Evolutionary conservation across 2,888 invertebrate species (phyloP).

Genomic region (Philereme transversata): DNA sequence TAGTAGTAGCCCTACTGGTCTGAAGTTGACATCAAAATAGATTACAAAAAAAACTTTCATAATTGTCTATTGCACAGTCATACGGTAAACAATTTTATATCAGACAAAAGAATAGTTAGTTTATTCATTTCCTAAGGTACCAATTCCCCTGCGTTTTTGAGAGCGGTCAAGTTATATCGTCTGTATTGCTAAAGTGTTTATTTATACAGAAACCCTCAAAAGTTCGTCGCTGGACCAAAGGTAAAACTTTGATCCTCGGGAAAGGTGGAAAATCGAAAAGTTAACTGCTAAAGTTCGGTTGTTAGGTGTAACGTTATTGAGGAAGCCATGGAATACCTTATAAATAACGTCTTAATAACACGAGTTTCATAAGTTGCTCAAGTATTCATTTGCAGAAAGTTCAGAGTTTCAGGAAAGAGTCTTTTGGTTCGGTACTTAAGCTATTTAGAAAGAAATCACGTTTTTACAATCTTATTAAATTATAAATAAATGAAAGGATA

Average conservation of each 20-base stretch:
- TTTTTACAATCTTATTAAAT: not conserved
- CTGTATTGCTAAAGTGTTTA: not conserved
- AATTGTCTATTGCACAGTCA: too few relatives aligned
- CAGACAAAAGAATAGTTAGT: too few relatives aligned
- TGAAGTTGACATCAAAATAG: too few relatives aligned
- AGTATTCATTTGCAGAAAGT: conserved; percentile 17
- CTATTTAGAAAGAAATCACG: not conserved
- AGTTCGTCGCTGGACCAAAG: conserved; percentile 11
- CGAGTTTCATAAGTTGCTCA: conserved; percentile 19
- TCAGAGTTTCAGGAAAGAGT: conserved; percentile 7
- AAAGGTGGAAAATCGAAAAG: conserved; percentile 52
- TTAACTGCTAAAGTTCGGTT: conserved; percentile 47
- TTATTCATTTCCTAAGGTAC: too few relatives aligned
- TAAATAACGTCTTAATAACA: conserved; percentile 28
- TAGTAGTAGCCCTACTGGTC: too few relatives aligned
- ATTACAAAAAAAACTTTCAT: too few relatives aligned
- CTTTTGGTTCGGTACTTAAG: not conserved
- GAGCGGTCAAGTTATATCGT: not conserved
- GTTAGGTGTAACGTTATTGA: conserved; percentile 37
- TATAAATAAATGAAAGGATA: too few relatives aligned
- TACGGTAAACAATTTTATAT: too few relatives aligned
- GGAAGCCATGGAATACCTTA: conserved; percentile 24
- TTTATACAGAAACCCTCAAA: conserved; percentile 1
- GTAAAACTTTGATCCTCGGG: conserved; percentile 43
- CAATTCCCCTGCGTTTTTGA: not conserved